phyloP scores from a whole-genome alignment of 2,888 invertebrate genomes.

The Sinelater perroti region DNA sequence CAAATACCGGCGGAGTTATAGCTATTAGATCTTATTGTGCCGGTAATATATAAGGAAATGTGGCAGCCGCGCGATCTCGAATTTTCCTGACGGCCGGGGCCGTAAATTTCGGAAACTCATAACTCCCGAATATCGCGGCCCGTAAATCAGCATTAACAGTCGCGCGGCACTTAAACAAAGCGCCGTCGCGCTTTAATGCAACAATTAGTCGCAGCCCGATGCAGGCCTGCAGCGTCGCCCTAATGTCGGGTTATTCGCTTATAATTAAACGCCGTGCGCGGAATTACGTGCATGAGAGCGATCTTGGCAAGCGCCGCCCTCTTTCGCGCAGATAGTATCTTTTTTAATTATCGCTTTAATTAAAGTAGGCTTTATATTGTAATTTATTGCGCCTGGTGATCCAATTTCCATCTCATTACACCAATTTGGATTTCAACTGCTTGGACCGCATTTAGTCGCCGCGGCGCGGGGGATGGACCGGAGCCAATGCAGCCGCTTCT shows the following conservation, averaged over 20 bases:
- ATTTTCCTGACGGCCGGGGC: conserved; percentile 39
- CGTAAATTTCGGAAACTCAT: conserved; percentile 45
- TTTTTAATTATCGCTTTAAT: conserved; percentile 60
- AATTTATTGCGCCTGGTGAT: conserved; percentile 57
- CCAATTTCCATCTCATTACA: conserved; percentile 60
- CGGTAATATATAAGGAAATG: conserved; percentile 42
- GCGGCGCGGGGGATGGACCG: conserved; percentile 24
- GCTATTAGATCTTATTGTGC: conserved; percentile 40
- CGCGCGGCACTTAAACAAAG: conserved; percentile 38
- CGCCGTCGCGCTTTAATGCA: conserved; percentile 36
- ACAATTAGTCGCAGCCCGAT: conserved; percentile 38
- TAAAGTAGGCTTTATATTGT: conserved; percentile 59
- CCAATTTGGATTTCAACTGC: conserved; percentile 57
- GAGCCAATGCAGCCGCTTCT: conserved; percentile 20
- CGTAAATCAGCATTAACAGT: conserved; percentile 43
- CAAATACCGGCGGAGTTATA: conserved; percentile 39
- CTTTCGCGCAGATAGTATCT: conserved; percentile 50
- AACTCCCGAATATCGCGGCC: conserved; percentile 45
- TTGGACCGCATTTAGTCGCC: conserved; percentile 25
- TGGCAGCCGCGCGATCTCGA: conserved; percentile 40
- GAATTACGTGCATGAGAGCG: conserved; percentile 46
- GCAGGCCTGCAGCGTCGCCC: conserved; percentile 43
- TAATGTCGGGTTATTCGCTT: conserved; percentile 47
- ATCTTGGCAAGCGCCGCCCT: conserved; percentile 42
- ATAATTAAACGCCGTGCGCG: conserved; percentile 48